Evolutionary conservation across 2,888 invertebrate genomes (phyloP).

Genomic region (Lamellibrachia columna): DNA sequence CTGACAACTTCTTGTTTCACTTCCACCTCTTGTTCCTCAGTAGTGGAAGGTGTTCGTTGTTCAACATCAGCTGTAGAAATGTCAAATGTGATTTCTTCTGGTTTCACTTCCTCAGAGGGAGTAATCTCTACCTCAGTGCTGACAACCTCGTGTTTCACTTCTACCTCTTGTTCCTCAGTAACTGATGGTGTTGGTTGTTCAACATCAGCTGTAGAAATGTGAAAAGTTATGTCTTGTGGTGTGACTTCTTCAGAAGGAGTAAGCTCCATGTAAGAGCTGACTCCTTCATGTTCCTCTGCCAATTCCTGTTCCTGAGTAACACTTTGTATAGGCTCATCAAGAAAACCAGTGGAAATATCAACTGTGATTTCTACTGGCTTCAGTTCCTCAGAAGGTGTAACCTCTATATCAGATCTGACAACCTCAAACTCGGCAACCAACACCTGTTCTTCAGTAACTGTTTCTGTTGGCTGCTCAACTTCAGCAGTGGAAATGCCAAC

Average conservation of each 20-base stretch:
- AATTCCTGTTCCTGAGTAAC: conserved; percentile 25
- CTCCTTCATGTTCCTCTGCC: too few species aligned
- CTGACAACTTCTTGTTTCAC: too few species aligned
- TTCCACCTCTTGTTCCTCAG: too few species aligned
- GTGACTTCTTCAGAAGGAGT: conserved; percentile 19
- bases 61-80: too few species aligned
- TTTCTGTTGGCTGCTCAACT: neutral
- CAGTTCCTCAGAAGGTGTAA: conserved; percentile 25
- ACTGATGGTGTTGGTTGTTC: neutral
- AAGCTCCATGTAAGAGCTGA: too few species aligned
- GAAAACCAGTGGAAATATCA: conserved; percentile 28
- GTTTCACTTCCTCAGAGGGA: too few species aligned
- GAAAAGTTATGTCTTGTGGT: conserved; percentile 27
- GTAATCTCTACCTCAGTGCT: too few species aligned
- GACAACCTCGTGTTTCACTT: conserved; percentile 19
- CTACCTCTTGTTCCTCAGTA: conserved; percentile 27
- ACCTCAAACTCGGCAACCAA: neutral
- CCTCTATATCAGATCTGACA: neutral
- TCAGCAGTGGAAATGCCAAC: too few species aligned
- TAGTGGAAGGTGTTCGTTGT: too few species aligned
- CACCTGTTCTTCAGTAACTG: neutral
- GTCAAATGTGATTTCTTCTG: too few species aligned
- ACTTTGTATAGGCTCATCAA: neutral
- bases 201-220: conserved; percentile 32
- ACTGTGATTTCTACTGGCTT: conserved; percentile 24